phyloP scores from a whole-genome alignment of 1,140 invertebrate species.

The Sitobion miscanthi region DNA sequence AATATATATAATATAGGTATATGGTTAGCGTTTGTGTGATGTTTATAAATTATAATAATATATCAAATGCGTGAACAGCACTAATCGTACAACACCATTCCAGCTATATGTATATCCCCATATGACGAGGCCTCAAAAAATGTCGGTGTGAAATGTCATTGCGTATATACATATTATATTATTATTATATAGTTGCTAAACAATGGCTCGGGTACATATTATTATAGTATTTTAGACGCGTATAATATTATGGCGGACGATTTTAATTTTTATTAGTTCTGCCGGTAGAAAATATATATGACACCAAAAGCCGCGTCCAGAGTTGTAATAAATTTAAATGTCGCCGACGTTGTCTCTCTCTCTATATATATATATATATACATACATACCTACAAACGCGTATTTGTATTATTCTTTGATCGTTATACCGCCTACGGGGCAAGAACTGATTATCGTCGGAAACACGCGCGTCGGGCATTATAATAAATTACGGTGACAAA shows the following conservation, averaged over 20 bases:
- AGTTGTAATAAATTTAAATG: background rate
- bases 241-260: background rate
- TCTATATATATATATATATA: background rate
- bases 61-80: background rate
- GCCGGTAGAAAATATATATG: background rate
- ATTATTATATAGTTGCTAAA: background rate
- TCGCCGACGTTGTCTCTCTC: constrained; percentile 7
- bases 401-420: constrained; percentile 18
- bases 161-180: background rate
- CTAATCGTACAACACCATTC: constrained; percentile 5
- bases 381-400: background rate
- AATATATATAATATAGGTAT: too few relatives aligned
- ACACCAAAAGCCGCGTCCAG: background rate
- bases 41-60: constrained; percentile 14
- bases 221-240: background rate
- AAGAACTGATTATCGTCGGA: constrained; percentile 11
- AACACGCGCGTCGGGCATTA: background rate
- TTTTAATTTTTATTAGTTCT: constrained; percentile 15
- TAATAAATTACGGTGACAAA: constrained; percentile 8
- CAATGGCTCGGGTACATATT: background rate
- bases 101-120: too few relatives aligned
- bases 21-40: background rate
- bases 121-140: background rate
- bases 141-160: background rate
- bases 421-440: constrained; percentile 19